phyloP scores from a whole-genome alignment of 2,888 invertebrate genomes.

The Orchesella flavescens region DNA sequence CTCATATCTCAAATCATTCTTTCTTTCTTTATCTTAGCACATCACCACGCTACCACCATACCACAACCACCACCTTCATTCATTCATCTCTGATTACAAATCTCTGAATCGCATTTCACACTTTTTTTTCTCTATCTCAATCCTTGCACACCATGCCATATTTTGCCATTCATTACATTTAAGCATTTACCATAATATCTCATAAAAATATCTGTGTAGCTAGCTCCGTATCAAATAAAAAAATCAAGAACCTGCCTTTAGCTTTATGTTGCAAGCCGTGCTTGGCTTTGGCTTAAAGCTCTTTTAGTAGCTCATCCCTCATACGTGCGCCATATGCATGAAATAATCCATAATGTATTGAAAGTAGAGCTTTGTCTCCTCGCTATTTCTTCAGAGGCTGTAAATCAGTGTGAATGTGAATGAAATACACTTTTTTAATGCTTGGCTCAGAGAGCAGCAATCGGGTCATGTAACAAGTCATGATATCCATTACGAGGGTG shows the following conservation, averaged over 20 bases:
- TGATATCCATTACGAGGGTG: conserved; percentile 43
- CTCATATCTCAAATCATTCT: conserved; percentile 36
- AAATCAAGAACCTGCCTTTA: conserved; percentile 29
- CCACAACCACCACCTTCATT: conserved; percentile 29
- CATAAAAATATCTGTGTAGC: not conserved
- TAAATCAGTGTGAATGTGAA: conserved; percentile 37
- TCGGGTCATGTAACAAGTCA: conserved; percentile 60
- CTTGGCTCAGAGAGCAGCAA: conserved; percentile 6
- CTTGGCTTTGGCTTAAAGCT: conserved; percentile 26
- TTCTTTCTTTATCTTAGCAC: conserved; percentile 1
- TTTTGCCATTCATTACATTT: conserved; percentile 33
- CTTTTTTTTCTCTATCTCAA: conserved; percentile 28
- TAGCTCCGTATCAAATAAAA: not conserved
- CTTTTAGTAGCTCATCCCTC: not conserved
- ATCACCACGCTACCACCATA: conserved; percentile 16
- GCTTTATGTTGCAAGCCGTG: not conserved
- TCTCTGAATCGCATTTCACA: conserved; percentile 56
- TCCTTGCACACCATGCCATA: not conserved
- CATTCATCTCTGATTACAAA: conserved; percentile 57
- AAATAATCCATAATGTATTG: not conserved
- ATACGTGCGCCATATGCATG: conserved; percentile 15
- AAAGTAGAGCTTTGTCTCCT: not conserved
- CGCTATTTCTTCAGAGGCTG: conserved; percentile 10
- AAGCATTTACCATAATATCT: conserved; percentile 3
- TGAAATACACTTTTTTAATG: conserved; percentile 31